phyloP scores from a whole-genome alignment of 2,113 vertebrate species.

The Oryctolagus cuniculus region mOryCun1.1 NC_091439.1:81177501-81178000 shows the following conservation, averaged over 20 bases:
- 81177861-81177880: neutral
- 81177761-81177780: neutral
- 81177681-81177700: neutral
- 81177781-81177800: neutral
- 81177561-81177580: neutral
- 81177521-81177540: neutral
- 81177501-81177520: neutral
- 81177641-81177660: conserved; percentile 20
- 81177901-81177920: too few species aligned
- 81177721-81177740: neutral
- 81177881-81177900: too few species aligned
- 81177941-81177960: too few species aligned
- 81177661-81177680: neutral
- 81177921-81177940: too few species aligned
- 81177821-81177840: neutral
- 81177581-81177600: neutral
- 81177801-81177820: neutral
- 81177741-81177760: neutral
- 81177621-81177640: neutral
- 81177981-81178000: too few species aligned
- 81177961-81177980: too few species aligned
- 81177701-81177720: neutral
- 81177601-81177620: neutral
- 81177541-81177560: neutral
- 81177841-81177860: neutral